These are phyloP conservation scores for Sinonovacula constricta DNA, from an alignment of 1,140 invertebrate species.

Conservation along the genomic window DNA sequence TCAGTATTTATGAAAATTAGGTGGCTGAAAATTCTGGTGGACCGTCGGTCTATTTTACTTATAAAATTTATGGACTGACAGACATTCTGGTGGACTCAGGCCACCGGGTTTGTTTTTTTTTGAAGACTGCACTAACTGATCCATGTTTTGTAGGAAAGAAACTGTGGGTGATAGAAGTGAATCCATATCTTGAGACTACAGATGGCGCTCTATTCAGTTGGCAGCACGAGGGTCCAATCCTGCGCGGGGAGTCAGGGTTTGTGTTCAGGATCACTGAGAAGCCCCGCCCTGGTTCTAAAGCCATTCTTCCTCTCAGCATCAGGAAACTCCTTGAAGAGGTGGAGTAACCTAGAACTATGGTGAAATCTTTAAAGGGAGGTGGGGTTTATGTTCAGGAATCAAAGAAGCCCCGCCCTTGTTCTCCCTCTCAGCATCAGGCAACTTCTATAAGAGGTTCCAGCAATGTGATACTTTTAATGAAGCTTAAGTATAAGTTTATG, in stretches of 20 bases:
- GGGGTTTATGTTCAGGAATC: conserved; percentile 64
- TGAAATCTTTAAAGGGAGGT: conserved; percentile 62
- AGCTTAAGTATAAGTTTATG: too few species aligned
- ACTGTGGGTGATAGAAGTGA: conserved; percentile 72
- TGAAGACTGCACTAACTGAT: too few species aligned
- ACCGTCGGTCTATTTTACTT: too few species aligned
- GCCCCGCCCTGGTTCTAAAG: conserved; percentile 63
- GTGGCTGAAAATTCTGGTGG: too few species aligned
- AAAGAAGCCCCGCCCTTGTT: conserved; percentile 63
- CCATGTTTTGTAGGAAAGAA: conserved; percentile 58
- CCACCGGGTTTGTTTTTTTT: too few species aligned
- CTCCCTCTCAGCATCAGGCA: conserved; percentile 63
- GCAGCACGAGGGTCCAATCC: conserved; percentile 65
- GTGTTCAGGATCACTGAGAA: conserved; percentile 62
- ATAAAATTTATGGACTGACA: too few species aligned
- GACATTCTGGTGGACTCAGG: too few species aligned
- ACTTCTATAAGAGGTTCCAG: conserved; percentile 51
- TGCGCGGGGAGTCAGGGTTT: conserved; percentile 63
- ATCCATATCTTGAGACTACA: conserved; percentile 71
- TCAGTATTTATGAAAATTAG: too few species aligned
- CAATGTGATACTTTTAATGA: too few species aligned
- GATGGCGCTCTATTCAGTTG: conserved; percentile 73
- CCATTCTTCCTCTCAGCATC: conserved; percentile 67
- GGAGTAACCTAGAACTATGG: too few species aligned
- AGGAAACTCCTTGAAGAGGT: conserved; percentile 55